A percentile compares a stretch with the other conserved stretches of the same genome.
These are phyloP conservation scores for Gobionotothen gibberifrons DNA, from an alignment of 2,797 vertebrate species.

Conservation along the genomic window DNA sequence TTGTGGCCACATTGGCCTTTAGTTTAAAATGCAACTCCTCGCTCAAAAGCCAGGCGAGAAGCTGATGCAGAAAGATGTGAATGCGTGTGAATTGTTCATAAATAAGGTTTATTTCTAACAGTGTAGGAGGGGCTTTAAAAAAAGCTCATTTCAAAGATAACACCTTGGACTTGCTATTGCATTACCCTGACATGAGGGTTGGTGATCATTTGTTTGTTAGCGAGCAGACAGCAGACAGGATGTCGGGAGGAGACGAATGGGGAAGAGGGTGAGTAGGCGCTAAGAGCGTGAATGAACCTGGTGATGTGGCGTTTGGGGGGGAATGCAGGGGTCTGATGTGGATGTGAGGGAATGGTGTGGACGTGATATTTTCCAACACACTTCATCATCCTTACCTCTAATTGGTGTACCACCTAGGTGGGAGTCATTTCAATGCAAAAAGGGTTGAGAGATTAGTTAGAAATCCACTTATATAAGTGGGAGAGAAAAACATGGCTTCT, in stretches of 20 bases:
- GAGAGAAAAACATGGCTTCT: conserved; percentile 68
- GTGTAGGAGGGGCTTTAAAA: conserved; percentile 21
- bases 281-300: conserved; percentile 60
- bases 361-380: conserved; percentile 70
- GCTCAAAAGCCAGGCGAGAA: conserved; percentile 21
- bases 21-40: conserved; percentile 57
- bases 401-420: conserved; percentile 86
- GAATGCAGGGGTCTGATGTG: conserved; percentile 51
- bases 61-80: conserved; percentile 11
- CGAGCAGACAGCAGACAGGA: conserved; percentile 65
- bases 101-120: conserved; percentile 1
- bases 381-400: conserved; percentile 85
- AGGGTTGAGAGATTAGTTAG: conserved; percentile 83
- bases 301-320: conserved; percentile 48
- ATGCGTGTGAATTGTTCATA: background rate
- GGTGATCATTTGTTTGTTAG: conserved; percentile 78
- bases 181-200: conserved; percentile 56
- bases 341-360: conserved; percentile 61
- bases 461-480: conserved; percentile 74
- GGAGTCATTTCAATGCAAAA: conserved; percentile 82
- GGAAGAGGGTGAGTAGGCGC: conserved; percentile 26
- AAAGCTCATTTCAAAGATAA: conserved; percentile 48
- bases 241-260: conserved; percentile 41
- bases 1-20: conserved; percentile 62
- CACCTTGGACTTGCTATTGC: conserved; percentile 42